Base-by-base conservation (phyloP, 2,797 vertebrate species). In the Spinus pinus region DNA sequence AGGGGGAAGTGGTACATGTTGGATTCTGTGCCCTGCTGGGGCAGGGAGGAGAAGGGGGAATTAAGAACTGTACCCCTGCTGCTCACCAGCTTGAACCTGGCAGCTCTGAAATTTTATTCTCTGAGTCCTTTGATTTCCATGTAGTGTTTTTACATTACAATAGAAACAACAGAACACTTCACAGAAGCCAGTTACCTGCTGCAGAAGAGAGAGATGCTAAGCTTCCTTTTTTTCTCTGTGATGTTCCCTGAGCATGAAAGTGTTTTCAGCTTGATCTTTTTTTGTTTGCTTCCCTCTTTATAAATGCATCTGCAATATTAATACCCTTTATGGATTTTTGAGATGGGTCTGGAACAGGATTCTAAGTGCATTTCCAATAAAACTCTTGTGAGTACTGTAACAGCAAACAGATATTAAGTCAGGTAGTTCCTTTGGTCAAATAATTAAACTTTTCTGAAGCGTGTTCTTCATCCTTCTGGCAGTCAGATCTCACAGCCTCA, bases 81-180 rank as follows among this genome's bases (percentile, higher is more conserved):
- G 73, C 66, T 84, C 5, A 0, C 25, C 47, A 33, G 27, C 58
- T 85, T 62, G 67, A 88, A 62, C 12, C 21, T 74, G 67, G 73
- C 42, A 86, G 58, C 41, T 79, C 71, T 84, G 49, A 24, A 39
- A 51, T 62, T 83, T 67, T 57, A 14, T 64, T 66, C 27, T 70
- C 31, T 2, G 23, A 78, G 41, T 46, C 88, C 77, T 91, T 64
- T 87, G 56, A 69, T 96, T 92, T 94, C 81, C 61, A 65, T 2
- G 5, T 64, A 9, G n/a, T 78, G 50, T 86, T 93, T 95, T 74
- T 95, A 85, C 67, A 54, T 90, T 75, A 78, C 96, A 91, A 93
- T 91, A 14, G n/a, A 97, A 97, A 86, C 78, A 71, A 35, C 56
- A 53, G 96, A 92, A 60, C 92, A 53, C n/a, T 91, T 91, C 75